A percentile compares a stretch with the other conserved stretches of the same genome.
phyloP scores from a whole-genome alignment of 2,888 invertebrate species.

The Chirona hameri region DNA sequence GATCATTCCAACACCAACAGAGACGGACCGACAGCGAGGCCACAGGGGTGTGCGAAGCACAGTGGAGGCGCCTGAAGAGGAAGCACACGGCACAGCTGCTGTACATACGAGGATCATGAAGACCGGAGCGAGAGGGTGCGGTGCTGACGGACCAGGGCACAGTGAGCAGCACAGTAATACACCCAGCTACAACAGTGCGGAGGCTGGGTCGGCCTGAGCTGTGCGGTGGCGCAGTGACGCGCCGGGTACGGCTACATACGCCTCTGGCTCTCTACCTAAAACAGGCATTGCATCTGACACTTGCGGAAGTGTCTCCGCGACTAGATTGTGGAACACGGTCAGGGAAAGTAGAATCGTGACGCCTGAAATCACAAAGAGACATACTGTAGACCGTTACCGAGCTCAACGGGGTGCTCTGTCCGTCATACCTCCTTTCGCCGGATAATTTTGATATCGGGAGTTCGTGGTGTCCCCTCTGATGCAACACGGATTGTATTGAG shows the following conservation, averaged over 20 bases:
- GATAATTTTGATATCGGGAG: neutral
- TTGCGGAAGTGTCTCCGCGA: conserved; percentile 56
- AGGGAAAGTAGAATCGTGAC: conserved; percentile 57
- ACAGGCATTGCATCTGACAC: conserved; percentile 55
- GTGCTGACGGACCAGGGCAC: too few species aligned
- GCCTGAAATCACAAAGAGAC: conserved; percentile 47
- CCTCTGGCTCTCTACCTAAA: conserved; percentile 48
- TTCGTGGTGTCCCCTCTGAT: neutral
- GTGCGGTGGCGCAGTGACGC: too few species aligned
- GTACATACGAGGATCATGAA: too few species aligned
- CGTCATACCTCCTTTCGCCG: conserved; percentile 23
- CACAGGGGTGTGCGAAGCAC: too few species aligned
- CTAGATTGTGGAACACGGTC: conserved; percentile 57
- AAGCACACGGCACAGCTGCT: too few species aligned
- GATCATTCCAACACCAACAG: too few species aligned
- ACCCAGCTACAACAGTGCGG: too few species aligned
- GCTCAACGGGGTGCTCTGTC: neutral
- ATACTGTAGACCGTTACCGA: neutral
- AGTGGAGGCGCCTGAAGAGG: too few species aligned
- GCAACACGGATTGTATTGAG: neutral
- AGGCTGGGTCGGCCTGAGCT: too few species aligned
- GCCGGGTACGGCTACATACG: neutral
- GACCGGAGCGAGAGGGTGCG: too few species aligned
- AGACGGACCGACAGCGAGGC: too few species aligned
- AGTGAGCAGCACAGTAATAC: too few species aligned